phyloP scores from a whole-genome alignment of 53 echinoderm and acorn worm genomes.

The Hippasteria phrygiana region DNA sequence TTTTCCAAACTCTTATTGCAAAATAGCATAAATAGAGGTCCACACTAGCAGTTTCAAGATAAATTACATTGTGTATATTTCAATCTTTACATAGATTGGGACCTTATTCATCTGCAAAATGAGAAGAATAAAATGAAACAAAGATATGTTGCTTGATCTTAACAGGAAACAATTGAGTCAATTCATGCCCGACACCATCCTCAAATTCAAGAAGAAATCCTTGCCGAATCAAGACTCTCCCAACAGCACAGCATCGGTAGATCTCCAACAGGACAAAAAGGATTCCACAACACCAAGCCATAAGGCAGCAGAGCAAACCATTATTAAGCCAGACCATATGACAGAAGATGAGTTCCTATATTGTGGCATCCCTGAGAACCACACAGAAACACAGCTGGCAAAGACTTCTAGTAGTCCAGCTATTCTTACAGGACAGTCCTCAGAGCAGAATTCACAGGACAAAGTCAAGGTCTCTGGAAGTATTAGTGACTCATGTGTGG shows the following conservation, averaged over 20 bases:
- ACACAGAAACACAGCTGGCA: neutral
- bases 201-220: constrained; percentile 89
- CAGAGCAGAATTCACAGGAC: neutral
- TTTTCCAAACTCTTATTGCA: too few relatives aligned
- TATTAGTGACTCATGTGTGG: constrained; percentile 7
- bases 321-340: constrained; percentile 78
- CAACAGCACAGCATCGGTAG: constrained; percentile 48
- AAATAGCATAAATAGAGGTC: too few relatives aligned
- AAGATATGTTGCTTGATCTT: neutral
- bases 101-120: too few relatives aligned
- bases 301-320: constrained; percentile 55
- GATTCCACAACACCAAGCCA: constrained; percentile 51
- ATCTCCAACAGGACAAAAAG: constrained; percentile 22
- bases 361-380: constrained; percentile 45
- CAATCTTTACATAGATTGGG: too few relatives aligned
- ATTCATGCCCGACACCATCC: constrained; percentile 87
- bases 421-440: neutral
- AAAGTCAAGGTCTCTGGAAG: constrained; percentile 9
- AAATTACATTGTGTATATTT: neutral
- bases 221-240: constrained; percentile 68
- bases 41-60: too few relatives aligned
- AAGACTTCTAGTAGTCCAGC: constrained; percentile 39
- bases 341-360: constrained; percentile 96
- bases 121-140: too few relatives aligned
- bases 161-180: constrained; percentile 92